A percentile compares a stretch with the other conserved stretches of the same genome.
These are phyloP conservation scores for Leptinotarsa undecemlineata DNA, from an alignment of 1,140 invertebrate genomes.

Conservation along the genomic window DNA sequence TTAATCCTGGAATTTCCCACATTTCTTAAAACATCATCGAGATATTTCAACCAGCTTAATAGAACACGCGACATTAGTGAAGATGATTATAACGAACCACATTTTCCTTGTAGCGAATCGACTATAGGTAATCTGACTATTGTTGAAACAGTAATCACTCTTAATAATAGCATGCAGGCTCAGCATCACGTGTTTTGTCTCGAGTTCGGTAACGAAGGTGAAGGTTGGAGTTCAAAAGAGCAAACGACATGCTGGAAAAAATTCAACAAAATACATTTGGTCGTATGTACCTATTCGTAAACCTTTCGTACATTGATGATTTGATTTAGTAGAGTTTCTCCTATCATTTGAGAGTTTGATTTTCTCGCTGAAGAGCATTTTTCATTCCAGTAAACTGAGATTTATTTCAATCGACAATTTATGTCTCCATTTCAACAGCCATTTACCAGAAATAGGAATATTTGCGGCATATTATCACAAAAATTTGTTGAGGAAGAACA, in stretches of 20 bases:
- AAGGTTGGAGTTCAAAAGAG: background rate
- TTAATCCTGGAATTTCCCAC: too few species aligned
- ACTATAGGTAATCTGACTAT: background rate
- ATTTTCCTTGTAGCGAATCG: background rate
- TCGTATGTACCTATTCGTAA: background rate
- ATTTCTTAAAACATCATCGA: too few species aligned
- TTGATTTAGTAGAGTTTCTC: too few species aligned
- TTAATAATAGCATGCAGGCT: background rate
- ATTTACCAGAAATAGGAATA: too few species aligned
- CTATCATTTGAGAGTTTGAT: too few species aligned
- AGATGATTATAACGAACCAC: conserved; percentile 2
- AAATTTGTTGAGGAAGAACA: too few species aligned
- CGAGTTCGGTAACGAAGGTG: background rate
- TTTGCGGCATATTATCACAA: too few species aligned
- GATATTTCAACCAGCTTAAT: background rate
- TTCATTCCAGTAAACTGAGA: too few species aligned
- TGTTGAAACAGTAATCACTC: background rate
- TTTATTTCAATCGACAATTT: too few species aligned
- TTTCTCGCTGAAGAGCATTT: too few species aligned
- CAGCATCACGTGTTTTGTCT: conserved; percentile 1
- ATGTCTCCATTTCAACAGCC: too few species aligned
- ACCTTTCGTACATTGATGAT: too few species aligned
- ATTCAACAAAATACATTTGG: background rate
- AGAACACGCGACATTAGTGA: background rate
- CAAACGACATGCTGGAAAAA: background rate